Conservation (phyloP, 1,140 invertebrate genomes). For the Drosophila ambigua region DNA sequence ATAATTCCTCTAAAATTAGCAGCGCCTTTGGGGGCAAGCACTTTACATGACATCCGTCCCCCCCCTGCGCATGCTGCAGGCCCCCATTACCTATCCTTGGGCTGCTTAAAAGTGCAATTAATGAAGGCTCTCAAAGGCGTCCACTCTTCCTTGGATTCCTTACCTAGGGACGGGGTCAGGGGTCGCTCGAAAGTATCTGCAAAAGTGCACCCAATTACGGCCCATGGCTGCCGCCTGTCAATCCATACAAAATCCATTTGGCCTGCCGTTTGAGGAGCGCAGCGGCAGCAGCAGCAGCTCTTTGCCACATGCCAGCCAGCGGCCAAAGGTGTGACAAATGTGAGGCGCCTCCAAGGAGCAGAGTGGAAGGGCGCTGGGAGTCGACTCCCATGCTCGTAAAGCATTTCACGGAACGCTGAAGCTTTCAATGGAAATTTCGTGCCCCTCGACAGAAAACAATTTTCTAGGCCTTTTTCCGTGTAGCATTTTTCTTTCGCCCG, state of each 20-base stretch:
- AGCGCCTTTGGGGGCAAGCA: slow-evolving; percentile 65
- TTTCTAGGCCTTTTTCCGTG: slow-evolving; percentile 60
- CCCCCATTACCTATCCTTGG: not conserved
- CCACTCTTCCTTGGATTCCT: too few species aligned
- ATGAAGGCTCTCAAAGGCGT: not conserved
- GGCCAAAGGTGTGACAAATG: slow-evolving; percentile 75
- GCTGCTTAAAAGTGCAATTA: slow-evolving; percentile 59
- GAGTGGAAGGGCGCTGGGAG: not conserved
- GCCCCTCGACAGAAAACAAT: slow-evolving; percentile 69
- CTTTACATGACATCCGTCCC: slow-evolving; percentile 46
- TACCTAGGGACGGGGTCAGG: not conserved
- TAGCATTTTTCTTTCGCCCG: slow-evolving; percentile 25
- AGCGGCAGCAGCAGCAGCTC: slow-evolving; percentile 15
- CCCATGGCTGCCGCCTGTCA: slow-evolving; percentile 55
- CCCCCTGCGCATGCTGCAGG: not conserved
- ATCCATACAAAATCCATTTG: slow-evolving; percentile 81
- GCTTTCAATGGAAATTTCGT: slow-evolving; percentile 79
- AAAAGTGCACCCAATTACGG: slow-evolving; percentile 73
- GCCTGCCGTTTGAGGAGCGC: slow-evolving; percentile 20
- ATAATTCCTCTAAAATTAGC: slow-evolving; percentile 68
- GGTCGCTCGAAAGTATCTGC: not conserved
- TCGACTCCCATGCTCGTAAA: slow-evolving; percentile 46
- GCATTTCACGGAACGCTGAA: slow-evolving; percentile 81
- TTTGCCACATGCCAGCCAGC: slow-evolving; percentile 6
- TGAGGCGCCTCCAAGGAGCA: slow-evolving; percentile 55